These are phyloP conservation scores for Caenorhabditis tropicalis DNA, from an alignment of 1,140 invertebrate genomes.

Conservation along the genomic window DNA sequence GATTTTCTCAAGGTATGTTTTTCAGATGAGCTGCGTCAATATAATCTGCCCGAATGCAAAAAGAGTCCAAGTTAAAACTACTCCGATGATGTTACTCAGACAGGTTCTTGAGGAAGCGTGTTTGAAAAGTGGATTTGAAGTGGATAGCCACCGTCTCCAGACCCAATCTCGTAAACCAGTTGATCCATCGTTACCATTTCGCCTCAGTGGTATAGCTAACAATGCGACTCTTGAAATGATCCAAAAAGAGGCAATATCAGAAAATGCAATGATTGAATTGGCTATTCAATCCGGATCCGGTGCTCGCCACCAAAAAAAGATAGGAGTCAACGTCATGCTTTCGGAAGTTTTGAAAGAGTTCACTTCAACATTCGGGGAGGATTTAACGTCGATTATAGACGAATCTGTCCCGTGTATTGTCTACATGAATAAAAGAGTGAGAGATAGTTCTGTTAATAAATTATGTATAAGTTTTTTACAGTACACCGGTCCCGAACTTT, in stretches of 20 bases:
- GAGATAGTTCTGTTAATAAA: not conserved
- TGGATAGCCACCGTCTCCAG: not conserved
- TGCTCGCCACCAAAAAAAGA: conserved; percentile 13
- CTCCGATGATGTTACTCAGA: not conserved
- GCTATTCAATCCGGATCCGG: not conserved
- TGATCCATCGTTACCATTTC: conserved; percentile 42
- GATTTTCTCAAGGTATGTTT: not conserved
- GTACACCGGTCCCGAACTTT: conserved; percentile 34
- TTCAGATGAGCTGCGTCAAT: not conserved
- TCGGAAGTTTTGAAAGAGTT: conserved; percentile 20
- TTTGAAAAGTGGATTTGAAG: conserved; percentile 48
- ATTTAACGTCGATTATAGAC: not conserved
- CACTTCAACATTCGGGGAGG: not conserved
- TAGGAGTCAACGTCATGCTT: not conserved
- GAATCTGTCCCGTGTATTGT: conserved; percentile 30
- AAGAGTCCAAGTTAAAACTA: conserved; percentile 18
- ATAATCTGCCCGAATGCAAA: not conserved
- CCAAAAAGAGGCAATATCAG: not conserved
- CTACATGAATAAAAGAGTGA: conserved; percentile 48
- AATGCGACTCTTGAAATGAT: conserved; percentile 48
- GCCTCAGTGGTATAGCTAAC: conserved; percentile 42
- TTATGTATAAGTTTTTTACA: conserved; percentile 8
- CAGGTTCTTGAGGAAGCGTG: conserved; percentile 48
- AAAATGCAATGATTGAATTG: not conserved
- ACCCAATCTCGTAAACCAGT: conserved; percentile 38